Evolutionary conservation across 2,888 invertebrate genomes (phyloP).

Genomic region (Diabrotica balteata): DNA sequence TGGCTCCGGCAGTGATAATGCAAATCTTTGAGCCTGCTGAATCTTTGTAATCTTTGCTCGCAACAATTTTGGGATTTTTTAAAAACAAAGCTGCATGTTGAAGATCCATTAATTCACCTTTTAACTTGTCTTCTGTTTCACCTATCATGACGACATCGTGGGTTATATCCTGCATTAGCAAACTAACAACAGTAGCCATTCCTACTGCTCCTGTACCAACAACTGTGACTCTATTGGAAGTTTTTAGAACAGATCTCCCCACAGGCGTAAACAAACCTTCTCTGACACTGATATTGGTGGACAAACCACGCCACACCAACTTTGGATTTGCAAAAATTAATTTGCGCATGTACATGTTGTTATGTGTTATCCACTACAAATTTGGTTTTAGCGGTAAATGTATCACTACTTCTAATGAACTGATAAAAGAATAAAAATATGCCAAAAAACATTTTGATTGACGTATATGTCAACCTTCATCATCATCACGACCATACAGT

Average conservation of each 20-base stretch:
- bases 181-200: conserved; percentile 89
- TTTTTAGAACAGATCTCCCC: conserved; percentile 62
- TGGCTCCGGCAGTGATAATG: conserved; percentile 91
- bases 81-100: conserved; percentile 89
- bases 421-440: no score
- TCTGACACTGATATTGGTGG: conserved; percentile 42
- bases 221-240: conserved; percentile 79
- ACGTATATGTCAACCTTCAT: no score
- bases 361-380: no score
- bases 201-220: conserved; percentile 93
- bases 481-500: no score
- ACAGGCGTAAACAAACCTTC: conserved; percentile 62
- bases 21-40: conserved; percentile 84
- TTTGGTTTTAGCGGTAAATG: no score
- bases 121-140: conserved; percentile 80
- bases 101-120: conserved; percentile 90
- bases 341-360: no score
- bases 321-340: no score
- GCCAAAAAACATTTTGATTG: no score
- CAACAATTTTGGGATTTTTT: conserved; percentile 79
- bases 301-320: conserved; percentile 48
- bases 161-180: conserved; percentile 83
- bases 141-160: conserved; percentile 85
- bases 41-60: conserved; percentile 76
- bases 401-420: no score